These are phyloP conservation scores for Trichogramma pretiosum DNA, from an alignment of 1,140 invertebrate species.

Conservation along the genomic window DNA sequence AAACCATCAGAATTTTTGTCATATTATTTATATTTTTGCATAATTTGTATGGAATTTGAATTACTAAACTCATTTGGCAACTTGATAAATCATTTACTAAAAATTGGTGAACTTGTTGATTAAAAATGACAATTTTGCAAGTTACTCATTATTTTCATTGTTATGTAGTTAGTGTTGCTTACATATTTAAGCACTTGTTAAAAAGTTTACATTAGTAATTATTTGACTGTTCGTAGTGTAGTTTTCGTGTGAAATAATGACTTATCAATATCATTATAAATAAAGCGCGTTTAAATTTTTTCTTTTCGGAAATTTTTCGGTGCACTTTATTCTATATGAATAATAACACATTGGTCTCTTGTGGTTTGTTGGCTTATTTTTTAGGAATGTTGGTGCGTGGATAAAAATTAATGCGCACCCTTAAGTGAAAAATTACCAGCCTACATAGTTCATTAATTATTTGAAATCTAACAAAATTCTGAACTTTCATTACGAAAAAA, in stretches of 20 bases:
- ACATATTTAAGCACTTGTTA: not conserved
- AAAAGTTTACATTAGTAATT: not conserved
- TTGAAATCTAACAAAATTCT: not conserved
- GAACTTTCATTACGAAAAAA: too few relatives aligned
- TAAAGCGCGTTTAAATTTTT: not conserved
- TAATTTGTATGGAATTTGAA: too few relatives aligned
- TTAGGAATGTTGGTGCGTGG: conserved; percentile 15
- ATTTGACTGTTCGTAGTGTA: not conserved
- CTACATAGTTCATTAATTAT: not conserved
- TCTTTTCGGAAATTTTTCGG: not conserved
- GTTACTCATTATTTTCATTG: too few relatives aligned
- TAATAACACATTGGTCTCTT: conserved; percentile 7
- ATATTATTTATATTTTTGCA: too few relatives aligned
- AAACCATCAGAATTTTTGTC: too few relatives aligned
- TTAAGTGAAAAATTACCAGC: not conserved
- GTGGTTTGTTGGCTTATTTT: conserved; percentile 17
- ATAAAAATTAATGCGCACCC: not conserved
- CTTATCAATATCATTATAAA: not conserved
- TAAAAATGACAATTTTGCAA: too few relatives aligned
- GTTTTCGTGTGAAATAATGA: not conserved
- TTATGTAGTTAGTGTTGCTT: not conserved
- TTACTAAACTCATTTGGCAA: too few relatives aligned
- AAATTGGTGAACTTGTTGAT: too few relatives aligned
- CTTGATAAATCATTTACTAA: too few relatives aligned
- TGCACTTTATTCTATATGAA: not conserved